Base-by-base conservation (phyloP, 37 sponge, comb jelly and placozoan species). In the Aplysina aerophoba region DNA sequence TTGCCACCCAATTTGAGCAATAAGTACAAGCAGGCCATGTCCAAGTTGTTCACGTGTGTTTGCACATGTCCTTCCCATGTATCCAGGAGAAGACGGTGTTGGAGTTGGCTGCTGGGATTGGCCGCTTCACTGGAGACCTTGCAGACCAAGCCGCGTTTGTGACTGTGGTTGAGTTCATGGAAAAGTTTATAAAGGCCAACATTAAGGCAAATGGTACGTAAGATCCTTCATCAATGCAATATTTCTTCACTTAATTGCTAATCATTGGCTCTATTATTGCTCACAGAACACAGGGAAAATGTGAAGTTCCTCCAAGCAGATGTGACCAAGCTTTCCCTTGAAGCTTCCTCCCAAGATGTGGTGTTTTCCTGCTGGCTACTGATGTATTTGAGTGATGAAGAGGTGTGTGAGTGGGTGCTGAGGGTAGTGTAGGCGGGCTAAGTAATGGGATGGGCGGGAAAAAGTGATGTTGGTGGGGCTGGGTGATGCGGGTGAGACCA, bases 281-380 rank as follows among this genome's bases (percentile, higher is more conserved):
- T 12, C 53, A 75, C 78, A 75, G 78, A 44, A 75, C 78, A 75
- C 14, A 75, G 44, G 53, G 22, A 75, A 24, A 87, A 91, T 74
- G 33, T 91, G 27, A 77, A 57, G 12, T 91, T 87, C 79, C 24
- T 66, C 4, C 50, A 60, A 22, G 55, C 27, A 25, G 91, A 91
- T 87, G 91, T 78, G 14, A 84, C 72, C n/a, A 58, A 83, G 50
- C 67, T 91, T 35, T 73, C 78, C 55, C 80, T 59, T 38, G 55
- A 85, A 5, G 37, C 36, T 21, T 37, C 21, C 22, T 72, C 63
- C 34, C 88, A 82, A 79, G 88, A 91, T 80, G 25, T 91, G 35
- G 73, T 91, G 6, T 91, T 91, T n/a, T 87, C 91, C 21, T 83
- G 85, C 34, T 91, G 91, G 91, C 80, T 91, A 16, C 73, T 91